Evolutionary conservation across 1,140 invertebrate species (phyloP).

Genomic region (Drosophila bocqueti): DNA sequence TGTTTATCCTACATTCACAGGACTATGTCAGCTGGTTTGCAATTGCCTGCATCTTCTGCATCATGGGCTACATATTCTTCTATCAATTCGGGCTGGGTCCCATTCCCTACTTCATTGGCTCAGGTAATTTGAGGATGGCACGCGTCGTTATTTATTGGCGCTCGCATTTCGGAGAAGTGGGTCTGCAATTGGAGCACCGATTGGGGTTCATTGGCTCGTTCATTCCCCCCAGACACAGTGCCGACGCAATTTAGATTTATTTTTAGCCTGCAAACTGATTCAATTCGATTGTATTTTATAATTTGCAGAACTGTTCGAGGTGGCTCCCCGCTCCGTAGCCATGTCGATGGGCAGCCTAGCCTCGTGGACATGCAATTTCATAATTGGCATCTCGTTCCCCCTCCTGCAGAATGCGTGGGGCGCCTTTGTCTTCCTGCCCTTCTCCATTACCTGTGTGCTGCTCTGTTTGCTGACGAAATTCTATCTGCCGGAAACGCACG

Average conservation of each 20-base stretch:
- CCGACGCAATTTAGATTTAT: constrained; percentile 16
- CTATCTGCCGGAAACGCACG: constrained; percentile 91
- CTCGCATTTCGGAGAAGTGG: constrained; percentile 20
- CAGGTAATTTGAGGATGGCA: constrained; percentile 85
- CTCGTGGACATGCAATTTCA: constrained; percentile 96
- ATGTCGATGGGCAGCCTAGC: constrained; percentile 95
- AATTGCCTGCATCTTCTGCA: constrained; percentile 89
- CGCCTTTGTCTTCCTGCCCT: constrained; percentile 90
- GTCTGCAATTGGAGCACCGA: constrained; percentile 22
- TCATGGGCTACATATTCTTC: constrained; percentile 91
- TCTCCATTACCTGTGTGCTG: constrained; percentile 87
- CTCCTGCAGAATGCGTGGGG: constrained; percentile 88
- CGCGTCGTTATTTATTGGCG: constrained; percentile 22
- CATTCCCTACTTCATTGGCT: constrained; percentile 95
- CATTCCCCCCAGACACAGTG: constrained; percentile 13
- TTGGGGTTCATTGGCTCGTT: constrained; percentile 3
- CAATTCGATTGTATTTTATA: constrained; percentile 24
- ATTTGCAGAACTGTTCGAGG: constrained; percentile 92
- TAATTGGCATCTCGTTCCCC: constrained; percentile 94
- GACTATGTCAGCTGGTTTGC: constrained; percentile 88
- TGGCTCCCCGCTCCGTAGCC: constrained; percentile 92
- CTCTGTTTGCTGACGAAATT: constrained; percentile 88
- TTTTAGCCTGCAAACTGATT: constrained; percentile 25
- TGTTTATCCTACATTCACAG: constrained; percentile 85
- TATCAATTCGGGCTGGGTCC: constrained; percentile 94